A percentile compares a stretch with the other conserved stretches of the same genome.
Evolutionary conservation across 2,113 vertebrate genomes (phyloP).

Genomic region (Cynoglossus semilaevis): DNA sequence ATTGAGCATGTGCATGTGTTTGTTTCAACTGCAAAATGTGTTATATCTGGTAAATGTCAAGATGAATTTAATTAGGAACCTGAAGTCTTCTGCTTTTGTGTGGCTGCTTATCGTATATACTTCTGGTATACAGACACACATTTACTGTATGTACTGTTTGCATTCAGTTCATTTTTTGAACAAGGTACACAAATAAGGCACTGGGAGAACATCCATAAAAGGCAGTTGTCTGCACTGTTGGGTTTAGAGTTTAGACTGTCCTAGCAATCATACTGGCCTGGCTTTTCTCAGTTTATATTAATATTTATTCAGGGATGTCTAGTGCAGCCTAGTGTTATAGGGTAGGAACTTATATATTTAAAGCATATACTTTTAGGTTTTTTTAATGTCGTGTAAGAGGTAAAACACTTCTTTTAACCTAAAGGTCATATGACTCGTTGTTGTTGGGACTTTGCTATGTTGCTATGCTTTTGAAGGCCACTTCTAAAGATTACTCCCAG

Average conservation of each 20-base stretch:
- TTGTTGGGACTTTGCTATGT: slow-evolving; percentile 57
- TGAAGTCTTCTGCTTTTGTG: too few species aligned
- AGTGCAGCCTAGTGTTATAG: slow-evolving; percentile 1
- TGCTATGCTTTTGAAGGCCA: slow-evolving; percentile 75
- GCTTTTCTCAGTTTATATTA: slow-evolving; percentile 50
- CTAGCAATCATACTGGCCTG: slow-evolving; percentile 46
- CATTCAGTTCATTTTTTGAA: slow-evolving; percentile 15
- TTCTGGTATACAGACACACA: neutral
- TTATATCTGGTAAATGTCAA: neutral
- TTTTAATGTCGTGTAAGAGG: slow-evolving; percentile 28
- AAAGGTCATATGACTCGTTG: slow-evolving; percentile 74
- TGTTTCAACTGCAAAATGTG: too few species aligned
- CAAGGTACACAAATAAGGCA: slow-evolving; percentile 16
- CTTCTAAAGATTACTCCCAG: slow-evolving; percentile 74
- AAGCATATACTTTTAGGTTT: slow-evolving; percentile 21
- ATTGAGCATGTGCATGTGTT: too few species aligned
- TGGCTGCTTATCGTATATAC: neutral
- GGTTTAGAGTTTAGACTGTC: slow-evolving; percentile 52
- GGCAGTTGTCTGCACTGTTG: slow-evolving; percentile 57
- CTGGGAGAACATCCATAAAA: slow-evolving; percentile 54
- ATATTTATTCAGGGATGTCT: slow-evolving; percentile 18
- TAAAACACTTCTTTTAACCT: slow-evolving; percentile 52
- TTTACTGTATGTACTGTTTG: slow-evolving; percentile 6
- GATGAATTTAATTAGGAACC: neutral
- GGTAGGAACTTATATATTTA: slow-evolving; percentile 32